Evolutionary conservation across 2,113 vertebrate species (phyloP).

Genomic region (Ciconia maguari): DNA sequence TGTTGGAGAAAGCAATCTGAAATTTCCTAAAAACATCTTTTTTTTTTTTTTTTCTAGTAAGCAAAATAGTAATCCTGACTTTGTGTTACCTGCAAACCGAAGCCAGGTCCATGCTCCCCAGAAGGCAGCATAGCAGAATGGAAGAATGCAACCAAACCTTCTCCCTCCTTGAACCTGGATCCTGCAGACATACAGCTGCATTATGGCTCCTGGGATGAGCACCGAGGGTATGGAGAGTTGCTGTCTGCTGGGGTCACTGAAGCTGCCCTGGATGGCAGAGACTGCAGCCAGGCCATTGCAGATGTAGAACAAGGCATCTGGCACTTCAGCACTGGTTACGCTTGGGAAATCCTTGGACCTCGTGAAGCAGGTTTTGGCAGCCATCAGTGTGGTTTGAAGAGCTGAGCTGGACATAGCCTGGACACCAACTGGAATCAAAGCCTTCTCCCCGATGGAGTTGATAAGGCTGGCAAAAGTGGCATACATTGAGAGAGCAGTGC

Average conservation of each 20-base stretch:
- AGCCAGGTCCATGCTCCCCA: slow-evolving; percentile 90
- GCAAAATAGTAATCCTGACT: not conserved
- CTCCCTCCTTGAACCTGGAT: slow-evolving; percentile 76
- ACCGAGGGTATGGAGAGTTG: slow-evolving; percentile 81
- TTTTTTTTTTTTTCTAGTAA: not conserved
- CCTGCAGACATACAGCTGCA: slow-evolving; percentile 82
- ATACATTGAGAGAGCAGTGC: slow-evolving; percentile 75
- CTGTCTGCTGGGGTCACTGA: slow-evolving; percentile 46
- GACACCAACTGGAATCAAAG: slow-evolving; percentile 79
- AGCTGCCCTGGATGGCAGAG: slow-evolving; percentile 73
- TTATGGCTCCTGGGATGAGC: slow-evolving; percentile 81
- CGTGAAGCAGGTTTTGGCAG: not conserved
- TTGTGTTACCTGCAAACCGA: slow-evolving; percentile 79
- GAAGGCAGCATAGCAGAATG: slow-evolving; percentile 79
- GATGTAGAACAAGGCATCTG: slow-evolving; percentile 84
- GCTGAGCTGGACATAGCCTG: slow-evolving; percentile 72
- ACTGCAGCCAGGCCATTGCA: slow-evolving; percentile 83
- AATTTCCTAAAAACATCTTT: not conserved
- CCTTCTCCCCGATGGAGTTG: slow-evolving; percentile 89
- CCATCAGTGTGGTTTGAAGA: slow-evolving; percentile 56
- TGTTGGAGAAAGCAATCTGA: not conserved
- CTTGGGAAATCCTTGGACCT: not conserved
- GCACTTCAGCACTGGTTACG: slow-evolving; percentile 36
- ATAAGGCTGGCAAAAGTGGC: slow-evolving; percentile 82
- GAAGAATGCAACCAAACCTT: slow-evolving; percentile 80